Percentiles rank a stretch among this genome's conserved stretches.
Evolutionary conservation across 2,113 vertebrate species (phyloP).

Genomic region (Bombycilla garrulus): DNA sequence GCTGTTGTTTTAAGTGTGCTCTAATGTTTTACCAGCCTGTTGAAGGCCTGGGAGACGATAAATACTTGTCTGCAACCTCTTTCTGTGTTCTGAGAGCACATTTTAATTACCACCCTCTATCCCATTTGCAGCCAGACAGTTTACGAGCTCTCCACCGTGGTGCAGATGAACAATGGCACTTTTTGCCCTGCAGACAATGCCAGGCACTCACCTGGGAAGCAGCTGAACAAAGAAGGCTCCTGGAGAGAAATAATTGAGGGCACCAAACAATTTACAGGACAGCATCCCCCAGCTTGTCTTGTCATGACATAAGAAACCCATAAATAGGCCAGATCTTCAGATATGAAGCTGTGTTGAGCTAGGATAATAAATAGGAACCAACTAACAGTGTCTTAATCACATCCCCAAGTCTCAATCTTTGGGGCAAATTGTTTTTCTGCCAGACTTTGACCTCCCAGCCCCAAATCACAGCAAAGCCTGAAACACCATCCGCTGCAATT

Average conservation of each 20-base stretch:
- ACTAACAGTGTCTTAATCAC: neutral
- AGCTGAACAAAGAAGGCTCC: neutral
- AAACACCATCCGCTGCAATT: neutral
- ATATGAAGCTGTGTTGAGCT: neutral
- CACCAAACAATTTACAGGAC: neutral
- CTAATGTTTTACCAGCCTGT: neutral
- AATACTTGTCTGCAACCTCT: conserved; percentile 11
- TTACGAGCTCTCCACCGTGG: neutral
- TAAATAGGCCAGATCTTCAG: neutral
- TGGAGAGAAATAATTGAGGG: conserved; percentile 10
- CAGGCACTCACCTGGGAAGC: neutral
- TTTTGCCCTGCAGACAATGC: conserved; percentile 11
- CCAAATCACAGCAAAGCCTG: neutral
- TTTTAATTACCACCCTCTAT: conserved; percentile 43
- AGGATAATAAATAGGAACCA: neutral
- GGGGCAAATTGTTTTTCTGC: neutral
- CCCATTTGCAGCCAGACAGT: conserved; percentile 21
- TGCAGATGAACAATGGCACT: neutral
- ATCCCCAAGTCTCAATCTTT: neutral
- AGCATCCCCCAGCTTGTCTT: neutral
- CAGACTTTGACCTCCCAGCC: neutral
- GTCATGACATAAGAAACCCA: neutral
- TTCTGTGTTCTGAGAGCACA: neutral
- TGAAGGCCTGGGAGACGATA: conserved; percentile 1
- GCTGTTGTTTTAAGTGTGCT: conserved; percentile 4